A percentile compares a stretch with the other conserved stretches of the same genome.
These are phyloP conservation scores for Sebastiscus albofasciatus DNA, from an alignment of 2,797 vertebrate species.

Conservation along the genomic window DNA sequence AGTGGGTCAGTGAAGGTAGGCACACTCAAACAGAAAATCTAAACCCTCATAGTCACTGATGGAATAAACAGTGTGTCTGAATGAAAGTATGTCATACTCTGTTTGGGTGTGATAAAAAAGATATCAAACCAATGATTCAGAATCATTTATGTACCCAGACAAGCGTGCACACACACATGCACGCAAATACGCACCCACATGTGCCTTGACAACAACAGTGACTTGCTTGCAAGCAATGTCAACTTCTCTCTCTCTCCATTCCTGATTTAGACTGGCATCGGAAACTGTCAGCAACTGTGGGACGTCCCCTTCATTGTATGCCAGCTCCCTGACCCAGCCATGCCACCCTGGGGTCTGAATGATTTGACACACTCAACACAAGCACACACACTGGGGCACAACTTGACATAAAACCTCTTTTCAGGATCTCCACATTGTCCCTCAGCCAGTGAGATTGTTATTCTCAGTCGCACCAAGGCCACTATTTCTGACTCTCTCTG, in stretches of 20 bases:
- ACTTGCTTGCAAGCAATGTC: constrained; percentile 49
- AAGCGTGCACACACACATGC: not conserved
- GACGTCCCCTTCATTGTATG: constrained; percentile 66
- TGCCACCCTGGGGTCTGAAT: constrained; percentile 48
- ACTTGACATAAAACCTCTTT: constrained; percentile 27
- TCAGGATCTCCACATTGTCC: constrained; percentile 24
- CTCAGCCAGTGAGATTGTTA: not conserved
- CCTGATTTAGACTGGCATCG: constrained; percentile 65
- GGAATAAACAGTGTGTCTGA: not conserved
- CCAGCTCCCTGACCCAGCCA: constrained; percentile 58
- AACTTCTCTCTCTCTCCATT: constrained; percentile 51
- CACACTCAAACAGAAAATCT: constrained; percentile 32
- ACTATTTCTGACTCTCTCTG: constrained; percentile 22
- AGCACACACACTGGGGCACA: not conserved
- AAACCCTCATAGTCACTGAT: not conserved
- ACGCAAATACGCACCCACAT: constrained; percentile 2
- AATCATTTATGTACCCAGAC: not conserved
- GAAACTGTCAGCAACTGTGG: constrained; percentile 68
- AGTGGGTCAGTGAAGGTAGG: constrained; percentile 56
- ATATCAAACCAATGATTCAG: constrained; percentile 23
- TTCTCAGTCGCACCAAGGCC: constrained; percentile 18
- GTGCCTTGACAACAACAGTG: constrained; percentile 54
- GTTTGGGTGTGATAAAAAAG: constrained; percentile 6
- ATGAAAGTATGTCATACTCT: not conserved
- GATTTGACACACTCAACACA: constrained; percentile 42